phyloP scores from a whole-genome alignment of 2,113 vertebrate species.

The Nymphicus hollandicus region DNA sequence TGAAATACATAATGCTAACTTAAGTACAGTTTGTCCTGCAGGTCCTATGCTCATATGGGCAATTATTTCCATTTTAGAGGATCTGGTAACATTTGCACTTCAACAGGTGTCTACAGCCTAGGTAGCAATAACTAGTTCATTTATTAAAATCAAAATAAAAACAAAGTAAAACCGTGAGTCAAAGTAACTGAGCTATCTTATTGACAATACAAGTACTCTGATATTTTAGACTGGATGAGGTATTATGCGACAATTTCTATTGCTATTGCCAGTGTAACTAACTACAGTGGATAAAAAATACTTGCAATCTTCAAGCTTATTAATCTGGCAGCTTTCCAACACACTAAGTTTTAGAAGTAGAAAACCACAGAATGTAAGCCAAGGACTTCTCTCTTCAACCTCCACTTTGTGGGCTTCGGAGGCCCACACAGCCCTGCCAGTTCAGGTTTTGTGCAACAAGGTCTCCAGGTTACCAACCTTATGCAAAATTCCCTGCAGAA shows the following conservation, averaged over 20 bases:
- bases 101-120: background rate
- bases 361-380: background rate
- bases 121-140: background rate
- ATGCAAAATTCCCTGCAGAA: background rate
- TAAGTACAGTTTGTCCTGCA: background rate
- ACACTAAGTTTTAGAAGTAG: background rate
- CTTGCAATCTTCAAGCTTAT: background rate
- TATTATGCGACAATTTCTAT: background rate
- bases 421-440: background rate
- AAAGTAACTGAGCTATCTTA: background rate
- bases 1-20: background rate
- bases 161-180: background rate
- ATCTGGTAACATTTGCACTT: background rate
- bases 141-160: background rate
- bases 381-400: background rate
- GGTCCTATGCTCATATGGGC: background rate
- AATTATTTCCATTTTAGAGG: background rate
- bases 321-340: background rate
- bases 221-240: background rate
- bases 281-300: background rate
- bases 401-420: background rate
- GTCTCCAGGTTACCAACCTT: background rate
- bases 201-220: background rate
- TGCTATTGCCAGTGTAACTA: slow-evolving; percentile 10
- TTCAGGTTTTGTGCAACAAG: background rate